phyloP scores from a whole-genome alignment of 53 echinoderm and acorn worm genomes.

The Holothuria scabra region DNA sequence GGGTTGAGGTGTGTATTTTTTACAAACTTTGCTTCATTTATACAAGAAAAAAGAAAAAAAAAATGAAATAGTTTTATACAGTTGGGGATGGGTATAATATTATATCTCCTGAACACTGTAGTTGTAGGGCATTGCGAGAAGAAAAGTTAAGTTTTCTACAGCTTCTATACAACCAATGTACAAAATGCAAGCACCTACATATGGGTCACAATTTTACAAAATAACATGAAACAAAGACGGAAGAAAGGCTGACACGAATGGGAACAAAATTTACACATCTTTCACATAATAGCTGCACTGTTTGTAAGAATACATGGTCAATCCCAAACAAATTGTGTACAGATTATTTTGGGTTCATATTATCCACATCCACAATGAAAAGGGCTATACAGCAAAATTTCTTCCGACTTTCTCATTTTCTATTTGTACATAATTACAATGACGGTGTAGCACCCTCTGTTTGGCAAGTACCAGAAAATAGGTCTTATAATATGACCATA shows the following conservation, averaged over 20 bases:
- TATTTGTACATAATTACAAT: conserved; percentile 10
- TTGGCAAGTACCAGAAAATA: conserved; percentile 5
- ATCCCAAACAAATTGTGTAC: too few species aligned
- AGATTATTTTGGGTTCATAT: too few species aligned
- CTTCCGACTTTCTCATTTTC: background rate
- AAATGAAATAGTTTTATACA: background rate
- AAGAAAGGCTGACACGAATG: conserved; percentile 6
- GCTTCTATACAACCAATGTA: conserved; percentile 39
- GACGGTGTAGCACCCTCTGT: conserved; percentile 25
- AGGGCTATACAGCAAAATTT: background rate
- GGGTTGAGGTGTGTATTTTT: conserved; percentile 19
- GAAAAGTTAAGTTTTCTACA: conserved; percentile 11
- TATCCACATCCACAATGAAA: too few species aligned
- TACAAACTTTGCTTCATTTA: conserved; percentile 46
- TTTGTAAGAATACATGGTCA: conserved; percentile 21
- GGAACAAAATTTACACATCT: conserved; percentile 43
- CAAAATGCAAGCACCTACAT: conserved; percentile 46
- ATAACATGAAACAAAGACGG: conserved; percentile 1
- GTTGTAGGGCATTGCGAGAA: conserved; percentile 7
- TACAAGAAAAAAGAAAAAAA: conserved; percentile 6
- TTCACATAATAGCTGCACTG: background rate
- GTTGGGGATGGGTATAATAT: background rate
- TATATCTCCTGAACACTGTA: background rate
- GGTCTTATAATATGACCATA: too few species aligned
- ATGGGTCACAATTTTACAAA: conserved; percentile 7